Conservation (phyloP, 2,888 invertebrate genomes). For the Aphodius sticticus region DNA sequence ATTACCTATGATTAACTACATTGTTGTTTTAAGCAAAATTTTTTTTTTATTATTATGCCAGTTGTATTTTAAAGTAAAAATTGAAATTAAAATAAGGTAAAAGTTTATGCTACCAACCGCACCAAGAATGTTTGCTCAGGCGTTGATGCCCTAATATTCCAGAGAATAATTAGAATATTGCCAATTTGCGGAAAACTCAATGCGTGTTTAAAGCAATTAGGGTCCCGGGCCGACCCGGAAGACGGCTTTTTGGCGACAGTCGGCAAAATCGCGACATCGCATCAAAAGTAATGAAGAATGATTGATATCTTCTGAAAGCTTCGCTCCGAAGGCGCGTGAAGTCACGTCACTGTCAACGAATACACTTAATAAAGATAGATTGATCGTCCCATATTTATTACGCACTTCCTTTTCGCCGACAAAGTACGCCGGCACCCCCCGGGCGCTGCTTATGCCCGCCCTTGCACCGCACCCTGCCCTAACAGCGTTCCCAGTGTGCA, state of each 20-base stretch:
- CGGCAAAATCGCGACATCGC: constrained; percentile 29
- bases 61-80: too few species aligned
- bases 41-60: too few species aligned
- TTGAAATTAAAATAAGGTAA: too few species aligned
- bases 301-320: constrained; percentile 41
- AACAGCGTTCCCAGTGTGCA: constrained; percentile 4
- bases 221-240: not conserved
- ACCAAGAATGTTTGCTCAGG: not conserved
- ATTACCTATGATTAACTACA: too few species aligned
- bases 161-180: not conserved
- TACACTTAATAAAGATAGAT: constrained; percentile 39
- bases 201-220: not conserved
- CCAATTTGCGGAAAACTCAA: not conserved
- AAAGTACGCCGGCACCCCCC: constrained; percentile 5
- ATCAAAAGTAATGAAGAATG: constrained; percentile 43
- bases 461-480: not conserved
- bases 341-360: constrained; percentile 53
- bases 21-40: too few species aligned
- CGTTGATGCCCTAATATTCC: not conserved
- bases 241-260: not conserved
- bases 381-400: constrained; percentile 26
- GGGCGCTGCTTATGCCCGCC: constrained; percentile 6
- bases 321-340: constrained; percentile 43
- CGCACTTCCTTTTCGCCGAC: constrained; percentile 16
- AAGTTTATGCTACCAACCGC: not conserved